Percentiles rank a stretch among this genome's conserved stretches.
These are phyloP conservation scores for Kryptolebias ocellatus DNA, from an alignment of 2,797 vertebrate genomes.

Conservation along the genomic window DNA sequence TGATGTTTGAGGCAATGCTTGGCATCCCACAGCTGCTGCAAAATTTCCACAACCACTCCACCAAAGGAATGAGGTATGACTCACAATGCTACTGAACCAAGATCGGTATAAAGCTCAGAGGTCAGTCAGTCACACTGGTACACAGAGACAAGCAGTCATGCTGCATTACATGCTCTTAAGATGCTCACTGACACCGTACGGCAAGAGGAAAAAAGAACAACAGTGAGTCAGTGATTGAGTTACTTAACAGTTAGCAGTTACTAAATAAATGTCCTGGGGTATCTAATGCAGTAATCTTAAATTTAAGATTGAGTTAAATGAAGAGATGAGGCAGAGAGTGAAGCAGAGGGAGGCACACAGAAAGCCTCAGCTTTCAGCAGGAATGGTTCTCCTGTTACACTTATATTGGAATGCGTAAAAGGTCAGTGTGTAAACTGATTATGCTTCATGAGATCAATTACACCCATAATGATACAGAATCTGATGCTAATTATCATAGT, in stretches of 20 bases:
- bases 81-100: background rate
- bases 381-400: slow-evolving; percentile 4
- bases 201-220: background rate
- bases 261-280: background rate
- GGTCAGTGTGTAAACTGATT: slow-evolving; percentile 43
- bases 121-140: background rate
- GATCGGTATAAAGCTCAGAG: background rate
- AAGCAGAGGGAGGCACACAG: background rate
- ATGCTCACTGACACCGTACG: background rate
- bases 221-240: no score
- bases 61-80: slow-evolving; percentile 85
- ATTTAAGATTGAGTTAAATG: slow-evolving; percentile 23
- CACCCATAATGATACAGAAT: slow-evolving; percentile 50
- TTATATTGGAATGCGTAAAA: slow-evolving; percentile 25
- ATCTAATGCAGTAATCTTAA: background rate
- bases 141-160: slow-evolving; percentile 1
- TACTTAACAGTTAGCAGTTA: no score
- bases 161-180: no score
- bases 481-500: slow-evolving; percentile 58
- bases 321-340: background rate
- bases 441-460: slow-evolving; percentile 56
- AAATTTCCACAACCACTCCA: slow-evolving; percentile 82
- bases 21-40: slow-evolving; percentile 86
- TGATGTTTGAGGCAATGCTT: slow-evolving; percentile 85
- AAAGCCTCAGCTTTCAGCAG: background rate